These are phyloP conservation scores for Macroglossus sobrinus DNA, from an alignment of 2,113 vertebrate species.

Conservation along the genomic window DNA sequence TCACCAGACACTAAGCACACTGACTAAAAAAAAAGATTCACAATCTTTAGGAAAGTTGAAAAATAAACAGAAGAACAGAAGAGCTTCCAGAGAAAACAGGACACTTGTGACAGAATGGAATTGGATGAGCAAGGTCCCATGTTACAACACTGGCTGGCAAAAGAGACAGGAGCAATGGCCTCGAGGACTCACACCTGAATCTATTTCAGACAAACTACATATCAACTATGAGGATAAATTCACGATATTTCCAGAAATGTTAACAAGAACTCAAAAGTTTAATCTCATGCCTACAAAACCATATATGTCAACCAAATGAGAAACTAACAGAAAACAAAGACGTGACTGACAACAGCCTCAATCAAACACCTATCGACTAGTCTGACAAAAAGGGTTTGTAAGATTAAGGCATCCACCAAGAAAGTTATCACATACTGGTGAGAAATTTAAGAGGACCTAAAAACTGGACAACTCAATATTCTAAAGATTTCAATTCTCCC, in stretches of 20 bases:
- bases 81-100: neutral
- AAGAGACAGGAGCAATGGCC: neutral
- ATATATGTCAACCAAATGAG: neutral
- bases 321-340: neutral
- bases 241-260: neutral
- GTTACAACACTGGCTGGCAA: neutral
- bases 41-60: neutral
- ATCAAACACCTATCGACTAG: neutral
- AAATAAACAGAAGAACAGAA: neutral
- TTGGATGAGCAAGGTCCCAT: neutral
- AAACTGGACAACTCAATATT: neutral
- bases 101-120: neutral
- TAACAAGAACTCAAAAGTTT: neutral
- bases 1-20: neutral
- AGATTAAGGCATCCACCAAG: neutral
- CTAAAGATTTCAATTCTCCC: neutral
- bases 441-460: neutral
- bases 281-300: neutral
- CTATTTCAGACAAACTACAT: neutral
- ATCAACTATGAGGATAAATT: neutral
- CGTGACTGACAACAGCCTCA: neutral
- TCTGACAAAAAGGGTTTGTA: neutral
- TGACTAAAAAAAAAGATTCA: neutral
- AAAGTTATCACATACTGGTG: neutral
- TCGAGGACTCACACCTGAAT: neutral